These are phyloP conservation scores for Copidosoma aretas DNA, from an alignment of 2,888 invertebrate genomes.

Conservation along the genomic window DNA sequence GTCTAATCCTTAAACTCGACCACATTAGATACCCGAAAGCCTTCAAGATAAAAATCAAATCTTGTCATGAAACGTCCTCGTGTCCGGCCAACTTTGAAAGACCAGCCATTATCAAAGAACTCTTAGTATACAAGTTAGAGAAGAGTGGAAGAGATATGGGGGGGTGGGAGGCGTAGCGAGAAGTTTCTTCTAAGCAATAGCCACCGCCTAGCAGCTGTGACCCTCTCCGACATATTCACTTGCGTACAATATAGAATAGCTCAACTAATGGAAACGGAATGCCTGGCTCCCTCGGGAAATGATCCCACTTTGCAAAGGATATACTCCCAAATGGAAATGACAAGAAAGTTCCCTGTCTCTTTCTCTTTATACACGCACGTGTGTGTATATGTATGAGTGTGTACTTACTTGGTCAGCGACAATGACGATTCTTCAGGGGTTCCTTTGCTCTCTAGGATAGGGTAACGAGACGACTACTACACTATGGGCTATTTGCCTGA, in stretches of 20 bases:
- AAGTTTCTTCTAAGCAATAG: not conserved
- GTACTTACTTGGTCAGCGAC: conserved; percentile 50
- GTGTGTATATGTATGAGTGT: conserved; percentile 25
- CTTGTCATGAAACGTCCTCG: no score
- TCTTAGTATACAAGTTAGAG: no score
- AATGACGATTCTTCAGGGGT: conserved; percentile 45
- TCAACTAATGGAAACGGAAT: conserved; percentile 1
- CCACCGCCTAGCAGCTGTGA: conserved; percentile 16
- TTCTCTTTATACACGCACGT: no score
- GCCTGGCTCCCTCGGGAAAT: conserved; percentile 57
- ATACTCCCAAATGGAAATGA: conserved; percentile 60
- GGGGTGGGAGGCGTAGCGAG: not conserved
- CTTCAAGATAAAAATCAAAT: no score
- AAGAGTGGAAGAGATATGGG: no score
- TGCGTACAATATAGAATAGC: not conserved
- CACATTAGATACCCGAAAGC: no score
- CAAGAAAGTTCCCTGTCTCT: conserved; percentile 30
- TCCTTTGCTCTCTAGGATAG: conserved; percentile 27
- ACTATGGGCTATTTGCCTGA: conserved; percentile 25
- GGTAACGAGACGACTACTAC: conserved; percentile 26
- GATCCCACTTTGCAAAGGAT: conserved; percentile 59
- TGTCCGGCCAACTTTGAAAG: not conserved
- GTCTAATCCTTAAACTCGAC: no score
- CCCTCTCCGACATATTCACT: not conserved
- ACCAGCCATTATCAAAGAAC: not conserved